Evolutionary conservation across 2,797 vertebrate genomes (phyloP), one percentile per base, ranked within the genome.

Genomic region (Girardinus metallicus): DNA sequence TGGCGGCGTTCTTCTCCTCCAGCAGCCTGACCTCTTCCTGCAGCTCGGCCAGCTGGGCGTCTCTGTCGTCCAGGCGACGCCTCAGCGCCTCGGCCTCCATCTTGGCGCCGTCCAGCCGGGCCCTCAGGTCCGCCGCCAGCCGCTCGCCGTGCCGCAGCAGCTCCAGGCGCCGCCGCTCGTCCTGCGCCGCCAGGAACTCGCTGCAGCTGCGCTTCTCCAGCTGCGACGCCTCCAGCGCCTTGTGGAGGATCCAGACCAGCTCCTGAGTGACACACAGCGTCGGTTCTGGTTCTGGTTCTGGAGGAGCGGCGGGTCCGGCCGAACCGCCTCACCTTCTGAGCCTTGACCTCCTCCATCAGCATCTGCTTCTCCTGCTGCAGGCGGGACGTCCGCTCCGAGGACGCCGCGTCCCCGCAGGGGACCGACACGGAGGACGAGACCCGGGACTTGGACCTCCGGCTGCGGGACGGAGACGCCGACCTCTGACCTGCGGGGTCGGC

Each of bases 241-340:
- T 97, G 85, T 99, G 97, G 5, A 99, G 96, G 87, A 98, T 95
- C 92, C 94, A 96, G 39, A 99, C 97, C 86, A 99, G 91, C 87
- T 99, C 97, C 98, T 99, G 81, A 8, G 73, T 26, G 72, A 73
- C 39, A 66, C 43, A 31, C 77, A 47, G 18, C 21, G 26, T 46
- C 12, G 18, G 21, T 12, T 5, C 7, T 6, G 55, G 21, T 12
- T 5, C 7, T 6, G 55, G 26, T 66, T 66, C 34, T 39, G 62
- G 62, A 36, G 15, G 62, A 34, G 1, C 9, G n/a, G 29, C 2
- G 8, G 31, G 31, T 29, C 29, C 13, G 5, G 31, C 15, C 15
- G 1, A 1, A 34, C 31, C 15, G 31, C 5, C 7, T 36, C 31
- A 99, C 98, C 97, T 98, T 99, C 91, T 99, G 98, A 78, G 97